These are phyloP conservation scores for Gila robusta DNA, from an alignment of 2,797 vertebrate species.

Conservation along the genomic window DNA sequence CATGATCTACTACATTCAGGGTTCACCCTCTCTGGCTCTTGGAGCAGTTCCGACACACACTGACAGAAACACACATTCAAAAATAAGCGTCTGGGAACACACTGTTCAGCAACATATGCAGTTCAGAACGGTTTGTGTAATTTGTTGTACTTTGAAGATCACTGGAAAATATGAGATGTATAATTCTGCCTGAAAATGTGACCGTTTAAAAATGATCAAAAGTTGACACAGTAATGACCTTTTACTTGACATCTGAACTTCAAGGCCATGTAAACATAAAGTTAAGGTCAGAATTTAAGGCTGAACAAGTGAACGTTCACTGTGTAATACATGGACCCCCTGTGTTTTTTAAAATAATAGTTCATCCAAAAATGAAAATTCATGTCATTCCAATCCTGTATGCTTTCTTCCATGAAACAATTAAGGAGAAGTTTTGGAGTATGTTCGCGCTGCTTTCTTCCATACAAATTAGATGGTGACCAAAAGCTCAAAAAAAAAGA, in stretches of 20 bases:
- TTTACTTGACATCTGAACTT: slow-evolving; percentile 1
- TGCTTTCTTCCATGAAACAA: background rate
- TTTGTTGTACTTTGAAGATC: background rate
- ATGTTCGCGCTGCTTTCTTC: background rate
- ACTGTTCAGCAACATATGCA: background rate
- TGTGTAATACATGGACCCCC: background rate
- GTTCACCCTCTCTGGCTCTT: background rate
- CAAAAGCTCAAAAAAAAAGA: background rate
- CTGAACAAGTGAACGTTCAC: background rate
- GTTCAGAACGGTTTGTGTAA: slow-evolving; percentile 9
- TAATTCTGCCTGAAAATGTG: background rate
- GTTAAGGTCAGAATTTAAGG: background rate
- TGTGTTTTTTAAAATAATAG: background rate
- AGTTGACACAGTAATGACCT: background rate
- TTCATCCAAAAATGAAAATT: background rate
- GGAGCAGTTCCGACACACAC: background rate
- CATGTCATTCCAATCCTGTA: background rate
- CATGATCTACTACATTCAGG: background rate
- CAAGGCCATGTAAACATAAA: background rate
- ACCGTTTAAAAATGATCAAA: background rate
- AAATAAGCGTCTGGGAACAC: background rate
- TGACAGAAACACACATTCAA: background rate
- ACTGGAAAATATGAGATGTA: background rate
- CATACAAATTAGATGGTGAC: background rate
- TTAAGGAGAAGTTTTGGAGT: background rate